Evolutionary conservation across 2,888 invertebrate genomes (phyloP).

Genomic region (Labia minor): DNA sequence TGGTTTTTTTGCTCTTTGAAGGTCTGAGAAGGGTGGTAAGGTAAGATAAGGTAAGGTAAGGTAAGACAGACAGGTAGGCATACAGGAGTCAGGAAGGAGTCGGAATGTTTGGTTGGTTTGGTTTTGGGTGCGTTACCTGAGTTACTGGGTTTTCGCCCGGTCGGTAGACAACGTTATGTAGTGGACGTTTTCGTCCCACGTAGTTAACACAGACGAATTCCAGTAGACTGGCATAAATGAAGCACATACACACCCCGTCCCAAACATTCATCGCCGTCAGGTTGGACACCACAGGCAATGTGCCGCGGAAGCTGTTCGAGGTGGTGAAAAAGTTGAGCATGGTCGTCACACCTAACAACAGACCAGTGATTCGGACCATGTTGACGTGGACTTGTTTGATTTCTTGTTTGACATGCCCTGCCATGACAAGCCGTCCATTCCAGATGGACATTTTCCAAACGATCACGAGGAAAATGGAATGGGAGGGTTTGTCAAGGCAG

Average conservation of each 20-base stretch:
- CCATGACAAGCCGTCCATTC: too few relatives aligned
- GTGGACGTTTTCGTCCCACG: constrained; percentile 78
- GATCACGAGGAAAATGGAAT: too few relatives aligned
- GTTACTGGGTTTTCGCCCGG: constrained; percentile 85
- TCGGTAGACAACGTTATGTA: constrained; percentile 79
- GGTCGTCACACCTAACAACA: constrained; percentile 74
- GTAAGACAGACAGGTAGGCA: too few relatives aligned
- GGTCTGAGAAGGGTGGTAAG: too few relatives aligned
- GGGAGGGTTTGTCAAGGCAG: too few relatives aligned
- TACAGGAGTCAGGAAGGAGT: not conserved
- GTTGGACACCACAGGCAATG: constrained; percentile 86
- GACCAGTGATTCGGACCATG: constrained; percentile 14
- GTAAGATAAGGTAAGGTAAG: too few relatives aligned
- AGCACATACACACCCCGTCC: constrained; percentile 96
- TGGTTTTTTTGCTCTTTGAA: too few relatives aligned
- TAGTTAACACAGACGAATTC: constrained; percentile 94
- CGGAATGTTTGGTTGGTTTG: too few relatives aligned
- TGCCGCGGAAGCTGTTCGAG: constrained; percentile 83
- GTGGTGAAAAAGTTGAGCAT: constrained; percentile 98
- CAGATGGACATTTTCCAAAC: too few relatives aligned
- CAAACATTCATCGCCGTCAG: constrained; percentile 93
- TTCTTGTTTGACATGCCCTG: too few relatives aligned
- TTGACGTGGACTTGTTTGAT: too few relatives aligned
- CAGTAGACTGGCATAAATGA: constrained; percentile 86
- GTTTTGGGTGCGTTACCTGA: constrained; percentile 50